Conservation (phyloP, 2,113 vertebrate genomes). For the Myrmecophaga tridactyla region DNA sequence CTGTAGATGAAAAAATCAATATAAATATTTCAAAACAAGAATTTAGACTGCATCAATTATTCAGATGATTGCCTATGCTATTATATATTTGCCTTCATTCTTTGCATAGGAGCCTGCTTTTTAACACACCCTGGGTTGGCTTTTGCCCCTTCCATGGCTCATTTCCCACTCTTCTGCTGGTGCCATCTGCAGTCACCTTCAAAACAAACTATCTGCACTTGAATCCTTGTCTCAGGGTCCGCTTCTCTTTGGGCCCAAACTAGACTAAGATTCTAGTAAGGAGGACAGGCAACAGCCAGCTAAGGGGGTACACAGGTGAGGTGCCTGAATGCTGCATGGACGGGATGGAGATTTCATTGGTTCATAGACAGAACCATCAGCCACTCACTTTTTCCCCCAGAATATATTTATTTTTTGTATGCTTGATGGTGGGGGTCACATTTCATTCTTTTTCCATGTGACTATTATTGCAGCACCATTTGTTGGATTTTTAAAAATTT, state of each 20-base stretch:
- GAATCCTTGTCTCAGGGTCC: no score
- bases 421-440: no score
- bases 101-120: neutral
- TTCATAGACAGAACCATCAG: no score
- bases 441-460: no score
- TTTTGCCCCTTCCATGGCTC: neutral
- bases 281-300: neutral
- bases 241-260: neutral
- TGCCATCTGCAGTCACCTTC: neutral
- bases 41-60: neutral
- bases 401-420: no score
- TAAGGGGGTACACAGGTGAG: neutral
- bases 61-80: neutral
- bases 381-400: no score
- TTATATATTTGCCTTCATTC: neutral
- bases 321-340: no score
- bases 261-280: neutral
- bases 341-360: no score
- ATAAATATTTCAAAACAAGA: neutral
- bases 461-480: no score
- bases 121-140: neutral
- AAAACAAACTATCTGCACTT: neutral
- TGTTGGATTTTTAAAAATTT: no score
- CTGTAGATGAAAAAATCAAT: neutral
- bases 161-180: neutral